Base-by-base conservation (phyloP, 2,797 vertebrate genomes). In the Apodemus agrarius region DNA sequence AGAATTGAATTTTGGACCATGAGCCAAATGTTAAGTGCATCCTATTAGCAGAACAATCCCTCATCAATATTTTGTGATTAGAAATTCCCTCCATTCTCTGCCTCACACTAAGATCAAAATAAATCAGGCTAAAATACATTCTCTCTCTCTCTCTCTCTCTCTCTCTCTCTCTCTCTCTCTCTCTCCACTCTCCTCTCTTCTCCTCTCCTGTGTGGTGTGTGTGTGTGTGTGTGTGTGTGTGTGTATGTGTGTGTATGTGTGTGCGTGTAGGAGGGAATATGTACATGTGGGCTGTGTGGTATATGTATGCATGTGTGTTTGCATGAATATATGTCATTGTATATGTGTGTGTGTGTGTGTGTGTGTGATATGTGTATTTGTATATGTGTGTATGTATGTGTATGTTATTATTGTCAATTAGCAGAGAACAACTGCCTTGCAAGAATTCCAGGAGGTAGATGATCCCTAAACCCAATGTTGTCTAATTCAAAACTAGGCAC, bases 21-120 rank as follows among this genome's bases (percentile, higher is more conserved):
- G 72, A 86, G 63, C 54, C 40, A 87, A 96, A 93, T 94, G 46
- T 80, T 89, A 89, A 94, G 76, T 29, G 40, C 13, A 61, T 69
- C 16, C 43, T 88, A 59, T 43, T 79, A 37, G 26, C 63, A 46
- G 65, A 29, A 78, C 74, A 91, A 49, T 1, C 26, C 43, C 40
- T 61, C 40, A 29, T 57, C 81, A 76, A 78, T 63, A 54, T 26
- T 69, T 79, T 79, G 11, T 26, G 86, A 43, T 90, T 90, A 80
- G 54, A 11, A 78, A 75, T 76, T 76, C 31, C 65, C 31, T 75
- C 22, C 37, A 91, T 49, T 81, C 46, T 80, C 19, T 79, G 9
- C 21, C 22, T 93, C 78, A 59, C 54, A 22, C 1, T 6, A 24
- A 93, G 75, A 91, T 2, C 43, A 49, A 72, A 72, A 37, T 72